Evolutionary conservation across 1,140 invertebrate species (phyloP).

Genomic region (Pachyrhynchus sulphureomaculatus): DNA sequence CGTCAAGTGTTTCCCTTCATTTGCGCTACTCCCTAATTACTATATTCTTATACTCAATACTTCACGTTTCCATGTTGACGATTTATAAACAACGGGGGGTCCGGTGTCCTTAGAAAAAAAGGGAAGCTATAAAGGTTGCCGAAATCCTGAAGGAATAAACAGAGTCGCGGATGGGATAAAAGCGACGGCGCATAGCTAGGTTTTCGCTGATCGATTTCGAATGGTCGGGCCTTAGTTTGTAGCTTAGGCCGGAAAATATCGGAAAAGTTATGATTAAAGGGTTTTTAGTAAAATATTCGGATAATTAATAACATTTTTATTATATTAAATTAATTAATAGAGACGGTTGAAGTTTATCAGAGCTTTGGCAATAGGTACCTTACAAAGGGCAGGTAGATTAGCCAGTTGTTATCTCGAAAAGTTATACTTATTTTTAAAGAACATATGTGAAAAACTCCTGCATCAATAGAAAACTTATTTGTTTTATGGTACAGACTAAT

Average conservation of each 20-base stretch:
- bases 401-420: too few relatives aligned
- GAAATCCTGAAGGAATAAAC: slow-evolving; percentile 31
- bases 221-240: slow-evolving; percentile 15
- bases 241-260: slow-evolving; percentile 13
- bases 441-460: too few relatives aligned
- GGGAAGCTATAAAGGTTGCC: slow-evolving; percentile 18
- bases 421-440: too few relatives aligned
- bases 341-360: too few relatives aligned
- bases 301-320: not conserved
- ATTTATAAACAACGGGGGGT: slow-evolving; percentile 4
- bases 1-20: too few relatives aligned
- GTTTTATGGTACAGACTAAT: too few relatives aligned
- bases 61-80: slow-evolving; percentile 14
- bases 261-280: not conserved
- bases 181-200: slow-evolving; percentile 23
- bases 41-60: slow-evolving; percentile 1
- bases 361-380: too few relatives aligned
- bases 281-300: not conserved
- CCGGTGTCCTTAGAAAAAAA: slow-evolving; percentile 19
- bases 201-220: slow-evolving; percentile 30
- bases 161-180: slow-evolving; percentile 16
- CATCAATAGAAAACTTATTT: too few relatives aligned
- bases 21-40: too few relatives aligned
- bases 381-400: too few relatives aligned
- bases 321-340: not conserved